Conservation (phyloP, 2,113 vertebrate genomes). For the Barbus barbus region DNA sequence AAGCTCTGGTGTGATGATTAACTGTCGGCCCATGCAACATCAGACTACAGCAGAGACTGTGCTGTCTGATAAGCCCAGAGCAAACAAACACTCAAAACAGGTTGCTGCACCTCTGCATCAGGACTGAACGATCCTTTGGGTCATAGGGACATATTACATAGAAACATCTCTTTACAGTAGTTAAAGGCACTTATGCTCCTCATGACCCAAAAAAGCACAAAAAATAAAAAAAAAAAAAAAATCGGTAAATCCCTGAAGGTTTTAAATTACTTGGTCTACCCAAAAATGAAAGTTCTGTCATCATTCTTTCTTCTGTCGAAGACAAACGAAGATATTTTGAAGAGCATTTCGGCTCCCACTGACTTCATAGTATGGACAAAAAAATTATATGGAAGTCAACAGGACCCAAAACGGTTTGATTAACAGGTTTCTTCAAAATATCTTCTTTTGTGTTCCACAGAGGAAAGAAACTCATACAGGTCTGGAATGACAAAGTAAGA, state of each 20-base stretch:
- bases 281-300: background rate
- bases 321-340: background rate
- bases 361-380: background rate
- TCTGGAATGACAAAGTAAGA: background rate
- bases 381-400: background rate
- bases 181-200: background rate
- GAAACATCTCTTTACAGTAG: background rate
- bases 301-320: background rate
- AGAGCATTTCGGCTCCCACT: background rate
- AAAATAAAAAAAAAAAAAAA: background rate
- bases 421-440: background rate
- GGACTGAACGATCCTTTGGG: background rate
- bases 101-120: background rate
- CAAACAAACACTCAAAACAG: slow-evolving; percentile 36
- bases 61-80: slow-evolving; percentile 18
- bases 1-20: slow-evolving; percentile 42
- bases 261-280: background rate
- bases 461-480: background rate
- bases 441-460: background rate
- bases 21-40: background rate
- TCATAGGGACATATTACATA: background rate
- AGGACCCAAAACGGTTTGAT: background rate
- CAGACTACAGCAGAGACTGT: background rate
- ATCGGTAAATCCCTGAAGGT: background rate
- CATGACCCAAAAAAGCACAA: background rate